Evolutionary conservation across 2,797 vertebrate genomes (phyloP), one percentile per base, ranked within the genome.

Genomic region (Tragopan temminckii): DNA sequence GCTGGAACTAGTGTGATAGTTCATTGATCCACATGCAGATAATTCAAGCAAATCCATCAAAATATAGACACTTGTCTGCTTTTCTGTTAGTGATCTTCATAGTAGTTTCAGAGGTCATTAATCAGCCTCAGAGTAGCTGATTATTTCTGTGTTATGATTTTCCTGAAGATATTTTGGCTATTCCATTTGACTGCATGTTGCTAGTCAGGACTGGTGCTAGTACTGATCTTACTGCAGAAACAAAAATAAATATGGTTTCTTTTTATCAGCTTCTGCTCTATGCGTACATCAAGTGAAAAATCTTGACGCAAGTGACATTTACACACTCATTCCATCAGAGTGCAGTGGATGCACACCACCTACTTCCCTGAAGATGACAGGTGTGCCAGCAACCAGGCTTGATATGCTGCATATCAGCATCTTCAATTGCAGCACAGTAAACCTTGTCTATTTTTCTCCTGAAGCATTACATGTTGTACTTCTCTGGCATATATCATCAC

Each of bases 31-130:
- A 46, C n/a, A 25, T 18, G 8, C 18, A 83, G 53, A 64, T 83
- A 84, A 77, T 71, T 85, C 81, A 91, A 62, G 13, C 1, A 71
- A 85, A 87, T 87, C 18, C 69, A 48, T 86, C 35, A 33, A 75
- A 68, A 45, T 66, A 77, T 38, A 87, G 61, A 53, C 33, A 15
- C 11, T 59, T 61, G 17, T 36, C 78, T 84, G 14, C 21, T 87
- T 89, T 82, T 89, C 58, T 71, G 25, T 31, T 80, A 46, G 21
- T 29, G 45, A 33, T 10, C 63, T 70, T 20, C 25, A 31, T 2
- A 66, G 11, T 36, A 14, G 23, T 79, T 53, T 85, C 78, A 85
- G 69, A 90, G 29, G 19, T 74, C 36, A 33, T 68, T 83, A 85
- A 43, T 77, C 50, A 85, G 5, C 20, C 9, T 77, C 57, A 38